Evolutionary conservation across 2,797 vertebrate species (phyloP).

Genomic region (Thunnus albacares): DNA sequence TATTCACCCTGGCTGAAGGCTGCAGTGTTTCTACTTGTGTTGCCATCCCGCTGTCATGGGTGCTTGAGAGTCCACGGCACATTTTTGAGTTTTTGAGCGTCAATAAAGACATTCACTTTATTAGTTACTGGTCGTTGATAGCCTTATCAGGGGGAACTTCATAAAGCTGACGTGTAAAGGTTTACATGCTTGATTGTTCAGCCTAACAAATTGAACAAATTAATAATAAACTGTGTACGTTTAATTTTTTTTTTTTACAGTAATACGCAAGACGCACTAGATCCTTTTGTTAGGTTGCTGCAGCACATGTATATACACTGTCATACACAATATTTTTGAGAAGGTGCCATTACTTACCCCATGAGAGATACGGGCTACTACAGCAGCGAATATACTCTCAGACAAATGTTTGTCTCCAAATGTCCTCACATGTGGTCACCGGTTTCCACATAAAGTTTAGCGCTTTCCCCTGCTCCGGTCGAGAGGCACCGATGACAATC

Average conservation of each 20-base stretch:
- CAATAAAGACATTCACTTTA: neutral
- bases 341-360: slow-evolving; percentile 79
- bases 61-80: neutral
- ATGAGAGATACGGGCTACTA: slow-evolving; percentile 72
- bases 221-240: too few species aligned
- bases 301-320: slow-evolving; percentile 29
- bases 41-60: slow-evolving; percentile 22
- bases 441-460: slow-evolving; percentile 47
- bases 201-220: neutral
- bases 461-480: slow-evolving; percentile 19
- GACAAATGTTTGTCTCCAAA: slow-evolving; percentile 47
- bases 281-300: slow-evolving; percentile 44
- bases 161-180: neutral
- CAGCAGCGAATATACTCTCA: slow-evolving; percentile 50
- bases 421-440: slow-evolving; percentile 67
- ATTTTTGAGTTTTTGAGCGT: neutral
- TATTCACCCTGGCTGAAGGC: neutral
- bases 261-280: neutral
- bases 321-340: slow-evolving; percentile 12
- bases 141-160: too few species aligned
- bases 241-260: neutral
- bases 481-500: slow-evolving; percentile 62
- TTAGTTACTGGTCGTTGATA: too few species aligned
- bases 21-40: neutral
- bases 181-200: neutral